Evolutionary conservation across 2,888 invertebrate species (phyloP), one percentile per base, ranked within the genome.

Genomic region (Lasioglossum zephyrum): DNA sequence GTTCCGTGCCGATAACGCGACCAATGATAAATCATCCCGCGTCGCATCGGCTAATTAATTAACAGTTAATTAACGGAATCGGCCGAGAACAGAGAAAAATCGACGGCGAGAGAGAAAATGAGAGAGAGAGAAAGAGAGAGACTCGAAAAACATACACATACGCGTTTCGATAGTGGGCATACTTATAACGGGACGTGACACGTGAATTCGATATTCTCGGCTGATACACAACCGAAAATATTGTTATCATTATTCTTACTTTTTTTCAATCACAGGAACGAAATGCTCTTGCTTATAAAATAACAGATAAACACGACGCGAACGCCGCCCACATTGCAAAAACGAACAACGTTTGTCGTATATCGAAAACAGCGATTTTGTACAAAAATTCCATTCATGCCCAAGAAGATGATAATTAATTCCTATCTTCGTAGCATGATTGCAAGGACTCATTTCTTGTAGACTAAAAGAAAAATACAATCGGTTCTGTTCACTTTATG

Each of bases 1-100:
- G 36, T 63, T 31, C 16, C 2, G 31, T 22, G 26, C 5, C 4
- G 82, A 82, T 82, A 69, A 60, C 39, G 26, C 49, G 4, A n/a
- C 11, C 2, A 47, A 53, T 53, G 75, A 85, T 82, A 73, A 82
- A 66, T 75, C 63, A n/a, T 31, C n/a, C 57, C 31, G 31, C 53
- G 53, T 53, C 53, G 53, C 53, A n/a, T 6, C 49, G 22, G 4
- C 26, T 11, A 74, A 80, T 73, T 77, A 84, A 78, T 75, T 75
- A 41, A 41, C 18, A 22, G 49, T 69, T 57, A 66, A 77, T 73
- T 63, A 81, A 73, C 60, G 73, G 47, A 79, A 22, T 36, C 31
- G 22, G 4, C 16, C 16, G 53, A 53, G n/a, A n/a, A n/a, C 18
- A 31, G n/a, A 39, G 22, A 16, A 49, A 31, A 60, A 75, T 39